Conservation (phyloP, 2,888 invertebrate species). For the Phrixothrix hirtus region DNA sequence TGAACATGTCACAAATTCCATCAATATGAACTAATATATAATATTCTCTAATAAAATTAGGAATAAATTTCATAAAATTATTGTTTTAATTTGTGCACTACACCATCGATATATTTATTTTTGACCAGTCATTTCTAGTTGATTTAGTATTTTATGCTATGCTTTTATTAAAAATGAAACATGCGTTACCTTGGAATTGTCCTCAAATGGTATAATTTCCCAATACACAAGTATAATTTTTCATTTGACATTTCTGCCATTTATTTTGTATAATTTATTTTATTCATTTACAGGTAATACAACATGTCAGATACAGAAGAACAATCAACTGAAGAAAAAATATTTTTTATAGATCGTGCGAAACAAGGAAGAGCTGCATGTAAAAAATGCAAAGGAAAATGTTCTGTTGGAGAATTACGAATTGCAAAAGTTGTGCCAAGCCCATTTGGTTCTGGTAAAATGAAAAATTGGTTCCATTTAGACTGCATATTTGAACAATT, state of each 20-base stretch:
- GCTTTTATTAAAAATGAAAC: too few relatives aligned
- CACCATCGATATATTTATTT: background rate
- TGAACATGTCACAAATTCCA: too few relatives aligned
- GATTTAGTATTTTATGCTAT: too few relatives aligned
- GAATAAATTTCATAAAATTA: background rate
- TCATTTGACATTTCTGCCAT: too few relatives aligned
- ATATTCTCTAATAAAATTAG: too few relatives aligned
- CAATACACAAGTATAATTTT: too few relatives aligned
- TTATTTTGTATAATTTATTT: too few relatives aligned
- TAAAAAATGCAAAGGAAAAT: slow-evolving; percentile 83
- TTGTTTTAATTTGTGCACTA: background rate
- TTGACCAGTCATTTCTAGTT: background rate
- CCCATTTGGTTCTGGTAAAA: slow-evolving; percentile 72
- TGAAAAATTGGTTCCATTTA: slow-evolving; percentile 86
- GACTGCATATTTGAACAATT: slow-evolving; percentile 80
- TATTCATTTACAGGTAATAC: slow-evolving; percentile 8
- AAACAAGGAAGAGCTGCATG: slow-evolving; percentile 81
- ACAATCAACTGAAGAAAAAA: slow-evolving; percentile 54
- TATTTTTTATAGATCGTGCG: slow-evolving; percentile 76
- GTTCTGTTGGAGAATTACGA: slow-evolving; percentile 71
- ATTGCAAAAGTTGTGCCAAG: slow-evolving; percentile 78
- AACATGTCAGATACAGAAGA: slow-evolving; percentile 51
- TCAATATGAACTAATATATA: too few relatives aligned
- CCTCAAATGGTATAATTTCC: background rate
- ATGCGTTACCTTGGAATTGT: too few relatives aligned